phyloP scores from a whole-genome alignment of 2,113 vertebrate genomes.

The Amia ocellicauda region DNA sequence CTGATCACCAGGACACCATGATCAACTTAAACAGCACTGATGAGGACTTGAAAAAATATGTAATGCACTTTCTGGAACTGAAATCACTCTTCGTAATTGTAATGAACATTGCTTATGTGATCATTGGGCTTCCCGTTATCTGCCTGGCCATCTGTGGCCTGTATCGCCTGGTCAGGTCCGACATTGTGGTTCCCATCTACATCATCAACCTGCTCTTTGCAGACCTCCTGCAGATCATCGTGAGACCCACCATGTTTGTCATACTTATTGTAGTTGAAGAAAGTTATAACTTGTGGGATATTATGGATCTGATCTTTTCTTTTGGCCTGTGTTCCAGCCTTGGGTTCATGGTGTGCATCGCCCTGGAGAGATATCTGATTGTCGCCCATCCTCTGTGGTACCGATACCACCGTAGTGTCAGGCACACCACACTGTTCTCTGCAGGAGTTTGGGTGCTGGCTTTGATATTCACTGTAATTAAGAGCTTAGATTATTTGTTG shows the following conservation, averaged over 20 bases:
- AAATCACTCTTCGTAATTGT: too few relatives aligned
- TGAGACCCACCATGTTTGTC: conserved; percentile 32
- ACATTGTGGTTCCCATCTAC: conserved; percentile 39
- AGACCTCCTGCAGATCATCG: conserved; percentile 50
- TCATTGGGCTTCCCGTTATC: conserved; percentile 47
- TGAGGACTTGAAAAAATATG: too few relatives aligned
- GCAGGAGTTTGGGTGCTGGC: conserved; percentile 31
- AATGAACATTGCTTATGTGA: conserved; percentile 47
- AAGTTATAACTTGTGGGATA: too few relatives aligned
- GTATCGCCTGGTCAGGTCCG: conserved; percentile 46
- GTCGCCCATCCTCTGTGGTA: conserved; percentile 41
- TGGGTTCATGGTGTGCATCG: conserved; percentile 51
- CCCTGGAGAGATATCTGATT: conserved; percentile 51
- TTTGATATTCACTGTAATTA: conserved; percentile 35
- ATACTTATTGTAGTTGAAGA: too few relatives aligned
- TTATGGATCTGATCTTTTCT: conserved; percentile 38
- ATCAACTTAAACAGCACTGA: too few relatives aligned
- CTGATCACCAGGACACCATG: too few relatives aligned
- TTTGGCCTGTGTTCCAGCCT: conserved; percentile 51
- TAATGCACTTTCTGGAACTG: too few relatives aligned
- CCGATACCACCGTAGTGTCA: conserved; percentile 26
- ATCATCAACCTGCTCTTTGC: conserved; percentile 54
- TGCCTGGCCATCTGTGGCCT: conserved; percentile 53
- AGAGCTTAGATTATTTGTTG: neutral
- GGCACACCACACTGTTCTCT: conserved; percentile 23